These are phyloP conservation scores for Charanyca ferruginea DNA, from an alignment of 2,888 invertebrate genomes.

Conservation along the genomic window DNA sequence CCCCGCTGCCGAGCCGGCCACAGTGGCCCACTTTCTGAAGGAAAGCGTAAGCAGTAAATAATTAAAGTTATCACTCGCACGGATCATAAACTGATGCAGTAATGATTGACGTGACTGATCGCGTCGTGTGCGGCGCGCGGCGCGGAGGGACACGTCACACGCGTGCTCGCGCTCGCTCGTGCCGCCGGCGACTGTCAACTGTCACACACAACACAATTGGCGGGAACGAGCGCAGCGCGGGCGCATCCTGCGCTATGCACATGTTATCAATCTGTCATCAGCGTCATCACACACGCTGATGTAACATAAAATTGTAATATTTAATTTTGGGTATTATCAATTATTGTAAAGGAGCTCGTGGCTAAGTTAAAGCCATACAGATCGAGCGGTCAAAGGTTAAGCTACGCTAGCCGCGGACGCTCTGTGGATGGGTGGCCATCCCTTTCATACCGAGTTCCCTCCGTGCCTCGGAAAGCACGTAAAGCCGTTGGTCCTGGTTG, in stretches of 20 bases:
- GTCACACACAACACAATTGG: too few species aligned
- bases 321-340: too few species aligned
- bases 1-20: too few species aligned
- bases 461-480: too few species aligned
- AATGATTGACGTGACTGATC: conserved; percentile 65
- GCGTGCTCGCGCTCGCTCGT: conserved; percentile 66
- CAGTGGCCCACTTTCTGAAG: conserved; percentile 68
- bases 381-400: too few species aligned
- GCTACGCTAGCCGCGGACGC: too few species aligned
- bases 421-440: too few species aligned
- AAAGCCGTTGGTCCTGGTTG: too few species aligned
- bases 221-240: conserved; percentile 68
- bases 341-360: neutral
- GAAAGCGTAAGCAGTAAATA: conserved; percentile 63
- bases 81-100: conserved; percentile 66
- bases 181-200: conserved; percentile 75
- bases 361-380: too few species aligned
- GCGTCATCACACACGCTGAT: neutral
- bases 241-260: conserved; percentile 36
- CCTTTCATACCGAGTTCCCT: too few species aligned
- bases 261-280: conserved; percentile 31
- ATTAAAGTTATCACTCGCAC: conserved; percentile 72
- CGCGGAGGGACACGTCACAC: conserved; percentile 37
- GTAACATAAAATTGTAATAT: conserved; percentile 6
- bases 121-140: conserved; percentile 18